A percentile compares a stretch with the other conserved stretches of the same genome.
Conservation (phyloP, 2,888 invertebrate genomes). For the Melanostoma scalare region DNA sequence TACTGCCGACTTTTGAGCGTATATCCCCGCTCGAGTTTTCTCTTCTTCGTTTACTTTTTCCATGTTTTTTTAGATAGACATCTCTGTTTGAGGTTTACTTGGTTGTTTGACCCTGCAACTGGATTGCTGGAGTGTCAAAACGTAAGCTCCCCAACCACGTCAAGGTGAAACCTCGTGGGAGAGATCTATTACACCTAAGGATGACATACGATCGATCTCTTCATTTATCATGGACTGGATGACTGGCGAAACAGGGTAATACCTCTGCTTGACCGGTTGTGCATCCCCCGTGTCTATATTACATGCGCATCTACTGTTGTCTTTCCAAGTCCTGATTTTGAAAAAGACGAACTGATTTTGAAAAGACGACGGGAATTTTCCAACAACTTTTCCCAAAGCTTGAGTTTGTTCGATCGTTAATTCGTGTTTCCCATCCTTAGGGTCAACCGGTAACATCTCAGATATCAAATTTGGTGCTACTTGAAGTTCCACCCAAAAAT, state of each 20-base stretch:
- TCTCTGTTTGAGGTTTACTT: too few relatives aligned
- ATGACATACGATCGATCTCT: conserved; percentile 76
- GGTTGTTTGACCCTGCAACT: too few relatives aligned
- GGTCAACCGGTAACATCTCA: not conserved
- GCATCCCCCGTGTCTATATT: conserved; percentile 50
- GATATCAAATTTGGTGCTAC: conserved; percentile 8
- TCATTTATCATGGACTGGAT: conserved; percentile 56
- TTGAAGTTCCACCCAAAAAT: conserved; percentile 45
- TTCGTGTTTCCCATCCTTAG: not conserved
- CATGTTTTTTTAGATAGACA: too few relatives aligned
- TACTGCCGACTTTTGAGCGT: too few relatives aligned
- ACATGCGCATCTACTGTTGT: conserved; percentile 38
- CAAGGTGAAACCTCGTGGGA: too few relatives aligned
- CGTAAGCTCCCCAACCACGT: too few relatives aligned
- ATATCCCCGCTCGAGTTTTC: too few relatives aligned
- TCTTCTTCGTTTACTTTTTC: too few relatives aligned
- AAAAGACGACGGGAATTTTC: too few relatives aligned
- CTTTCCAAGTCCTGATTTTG: conserved; percentile 29
- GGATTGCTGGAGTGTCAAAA: too few relatives aligned
- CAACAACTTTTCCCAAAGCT: not conserved
- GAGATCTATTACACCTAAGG: too few relatives aligned
- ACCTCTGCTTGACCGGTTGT: conserved; percentile 58
- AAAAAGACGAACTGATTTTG: conserved; percentile 22
- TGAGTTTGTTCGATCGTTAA: not conserved
- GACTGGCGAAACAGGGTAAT: conserved; percentile 63